Evolutionary conservation across 2,888 invertebrate species (phyloP), one percentile per base, ranked within the genome.

Genomic region (Notocelia uddmanniana): DNA sequence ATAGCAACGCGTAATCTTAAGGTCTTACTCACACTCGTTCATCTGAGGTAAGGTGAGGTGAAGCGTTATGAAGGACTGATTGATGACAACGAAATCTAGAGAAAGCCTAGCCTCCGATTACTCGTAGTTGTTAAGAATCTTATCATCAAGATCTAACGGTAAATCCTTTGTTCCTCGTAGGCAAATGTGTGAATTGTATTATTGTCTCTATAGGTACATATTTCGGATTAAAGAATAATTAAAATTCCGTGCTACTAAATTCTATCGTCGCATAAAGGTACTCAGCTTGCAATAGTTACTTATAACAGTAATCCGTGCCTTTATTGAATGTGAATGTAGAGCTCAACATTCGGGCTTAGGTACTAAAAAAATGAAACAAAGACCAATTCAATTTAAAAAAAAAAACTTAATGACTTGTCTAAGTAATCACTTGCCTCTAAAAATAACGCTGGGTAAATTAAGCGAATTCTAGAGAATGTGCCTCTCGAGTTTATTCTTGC

Each of bases 401-500:
- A 15, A 41, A 59, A 41, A 26, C 26, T 6, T 13, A 50, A 34
- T 50, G 21, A 54, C 64, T 64, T 64, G 54, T 52, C n/a, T n/a
- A n/a, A n/a, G n/a, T n/a, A n/a, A n/a, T n/a, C n/a, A 37, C 57
- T 34, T 18, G 34, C 21, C 63, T 52, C 64, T 19, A 18, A 64
- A 64, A 54, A 64, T 37, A 64, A 23, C 21, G 21, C 64, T 52
- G n/a, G n/a, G 19, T 63, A 23, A 64, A 54, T 34, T n/a, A n/a
- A 64, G 37, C 21, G 37, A 54, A 50, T 19, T n/a, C 37, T 1
- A 13, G 54, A 54, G 64, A 64, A 23, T 64, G 64, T 64, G 52
- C 15, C 37, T 52, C 52, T 63, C 21, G 15, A 52, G 19, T 21
- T 34, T 64, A 64, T 64, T 52, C 64, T 64, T 64, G 64, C 34